Conservation (phyloP, 2,113 vertebrate species). For the Phalacrocorax brasilianus region DNA sequence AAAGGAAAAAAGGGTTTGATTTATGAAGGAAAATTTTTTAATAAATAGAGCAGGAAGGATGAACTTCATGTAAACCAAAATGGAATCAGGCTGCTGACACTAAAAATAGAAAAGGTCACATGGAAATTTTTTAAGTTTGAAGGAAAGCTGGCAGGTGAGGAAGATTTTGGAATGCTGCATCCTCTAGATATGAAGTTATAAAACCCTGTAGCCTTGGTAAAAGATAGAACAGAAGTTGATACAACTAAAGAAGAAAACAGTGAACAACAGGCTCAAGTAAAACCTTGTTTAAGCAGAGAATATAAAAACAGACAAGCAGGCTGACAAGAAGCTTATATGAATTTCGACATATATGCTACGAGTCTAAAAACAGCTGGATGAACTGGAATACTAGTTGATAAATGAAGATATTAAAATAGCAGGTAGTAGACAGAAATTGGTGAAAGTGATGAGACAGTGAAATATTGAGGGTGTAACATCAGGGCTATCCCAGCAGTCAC, state of each 20-base stretch:
- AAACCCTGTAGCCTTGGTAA: not conserved
- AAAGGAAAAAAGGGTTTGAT: not conserved
- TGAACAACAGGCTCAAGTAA: not conserved
- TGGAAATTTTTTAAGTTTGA: not conserved
- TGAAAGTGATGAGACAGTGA: not conserved
- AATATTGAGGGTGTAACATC: not conserved
- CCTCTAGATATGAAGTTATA: not conserved
- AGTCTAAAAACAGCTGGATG: not conserved
- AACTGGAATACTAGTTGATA: not conserved
- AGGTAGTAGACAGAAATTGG: not conserved
- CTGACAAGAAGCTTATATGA: not conserved
- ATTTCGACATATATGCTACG: not conserved
- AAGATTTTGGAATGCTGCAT: not conserved
- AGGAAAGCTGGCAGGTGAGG: not conserved
- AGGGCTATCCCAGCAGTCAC: not conserved
- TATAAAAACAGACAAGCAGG: not conserved
- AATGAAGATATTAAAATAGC: not conserved
- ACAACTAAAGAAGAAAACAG: not conserved
- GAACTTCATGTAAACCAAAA: conserved; percentile 16
- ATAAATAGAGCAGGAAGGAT: not conserved
- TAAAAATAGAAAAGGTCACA: not conserved
- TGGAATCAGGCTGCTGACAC: not conserved
- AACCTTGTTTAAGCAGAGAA: not conserved
- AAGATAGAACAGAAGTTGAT: not conserved
- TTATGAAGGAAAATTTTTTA: not conserved